These are phyloP conservation scores for Acronicta aceris DNA, from an alignment of 2,888 invertebrate genomes.

Conservation along the genomic window DNA sequence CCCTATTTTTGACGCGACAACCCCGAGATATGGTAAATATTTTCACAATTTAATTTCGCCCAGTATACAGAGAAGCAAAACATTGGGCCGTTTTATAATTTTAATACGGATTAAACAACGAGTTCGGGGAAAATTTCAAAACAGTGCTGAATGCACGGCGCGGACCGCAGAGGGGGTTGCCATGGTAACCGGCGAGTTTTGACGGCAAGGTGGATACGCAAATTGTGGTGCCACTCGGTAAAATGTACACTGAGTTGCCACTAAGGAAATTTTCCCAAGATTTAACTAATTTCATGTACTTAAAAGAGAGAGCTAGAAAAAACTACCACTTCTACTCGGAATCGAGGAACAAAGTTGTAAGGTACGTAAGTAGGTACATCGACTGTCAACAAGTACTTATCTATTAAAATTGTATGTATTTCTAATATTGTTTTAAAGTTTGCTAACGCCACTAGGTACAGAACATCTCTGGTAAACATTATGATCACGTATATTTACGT, in stretches of 20 bases:
- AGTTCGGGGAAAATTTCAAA: slow-evolving; percentile 78
- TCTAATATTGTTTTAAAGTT: no score
- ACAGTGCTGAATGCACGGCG: slow-evolving; percentile 76
- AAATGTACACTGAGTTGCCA: slow-evolving; percentile 59
- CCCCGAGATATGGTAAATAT: slow-evolving; percentile 64
- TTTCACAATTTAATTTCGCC: slow-evolving; percentile 63
- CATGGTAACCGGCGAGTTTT: slow-evolving; percentile 80
- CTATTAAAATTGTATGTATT: no score
- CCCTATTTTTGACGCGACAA: slow-evolving; percentile 41
- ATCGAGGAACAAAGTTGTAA: no score
- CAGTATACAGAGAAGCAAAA: slow-evolving; percentile 61
- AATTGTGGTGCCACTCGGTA: slow-evolving; percentile 72
- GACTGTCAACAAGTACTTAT: no score
- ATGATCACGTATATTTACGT: no score
- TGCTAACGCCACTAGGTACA: no score
- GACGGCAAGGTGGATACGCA: slow-evolving; percentile 78
- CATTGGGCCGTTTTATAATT: slow-evolving; percentile 80
- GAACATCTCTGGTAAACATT: no score
- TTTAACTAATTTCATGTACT: slow-evolving; percentile 4
- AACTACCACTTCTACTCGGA: no score
- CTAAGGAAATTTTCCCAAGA: slow-evolving; percentile 9
- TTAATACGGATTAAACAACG: slow-evolving; percentile 82
- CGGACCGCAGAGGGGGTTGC: slow-evolving; percentile 83
- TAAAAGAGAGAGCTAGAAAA: no score
- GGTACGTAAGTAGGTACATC: no score